phyloP scores from a whole-genome alignment of 30 jellyfish, hydroid and myxozoan species.

The Pelagia noctiluca region DNA sequence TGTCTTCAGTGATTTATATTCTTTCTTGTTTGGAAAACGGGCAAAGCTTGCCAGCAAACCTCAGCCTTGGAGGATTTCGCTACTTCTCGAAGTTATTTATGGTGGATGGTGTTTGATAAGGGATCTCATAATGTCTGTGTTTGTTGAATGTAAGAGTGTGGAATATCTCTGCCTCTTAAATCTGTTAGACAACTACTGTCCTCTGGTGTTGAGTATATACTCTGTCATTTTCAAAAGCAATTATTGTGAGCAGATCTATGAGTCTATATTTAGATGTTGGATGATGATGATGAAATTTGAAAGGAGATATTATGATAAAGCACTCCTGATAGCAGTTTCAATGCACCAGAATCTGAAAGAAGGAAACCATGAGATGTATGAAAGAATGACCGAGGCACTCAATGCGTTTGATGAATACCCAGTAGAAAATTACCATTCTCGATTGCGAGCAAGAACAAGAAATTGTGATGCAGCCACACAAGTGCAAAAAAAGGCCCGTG shows the following conservation, averaged over 20 bases:
- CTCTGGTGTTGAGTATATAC: slow-evolving; percentile 1
- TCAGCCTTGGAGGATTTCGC: slow-evolving; percentile 7
- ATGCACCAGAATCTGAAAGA: no score
- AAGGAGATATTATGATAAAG: background rate
- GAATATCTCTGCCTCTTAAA: background rate
- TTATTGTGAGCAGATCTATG: background rate
- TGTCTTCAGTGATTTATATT: slow-evolving; percentile 10
- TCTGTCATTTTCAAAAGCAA: background rate
- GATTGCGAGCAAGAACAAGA: no score
- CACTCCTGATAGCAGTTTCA: no score
- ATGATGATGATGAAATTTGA: background rate
- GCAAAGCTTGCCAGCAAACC: slow-evolving; percentile 2
- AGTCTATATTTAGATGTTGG: slow-evolving; percentile 1
- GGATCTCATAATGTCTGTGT: slow-evolving; percentile 7
- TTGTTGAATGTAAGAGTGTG: slow-evolving; percentile 5
- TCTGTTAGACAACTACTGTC: background rate
- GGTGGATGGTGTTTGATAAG: slow-evolving; percentile 5
- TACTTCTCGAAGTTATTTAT: no score
- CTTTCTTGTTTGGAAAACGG: slow-evolving; percentile 24
- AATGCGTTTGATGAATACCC: no score
- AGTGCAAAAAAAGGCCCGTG: no score
- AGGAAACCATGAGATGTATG: no score
- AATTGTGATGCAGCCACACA: no score
- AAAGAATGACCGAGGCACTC: no score
- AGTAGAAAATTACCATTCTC: no score